A percentile compares a stretch with the other conserved stretches of the same genome.
Conservation (phyloP, 2,888 invertebrate genomes). For the Eupithecia dodoneata region DNA sequence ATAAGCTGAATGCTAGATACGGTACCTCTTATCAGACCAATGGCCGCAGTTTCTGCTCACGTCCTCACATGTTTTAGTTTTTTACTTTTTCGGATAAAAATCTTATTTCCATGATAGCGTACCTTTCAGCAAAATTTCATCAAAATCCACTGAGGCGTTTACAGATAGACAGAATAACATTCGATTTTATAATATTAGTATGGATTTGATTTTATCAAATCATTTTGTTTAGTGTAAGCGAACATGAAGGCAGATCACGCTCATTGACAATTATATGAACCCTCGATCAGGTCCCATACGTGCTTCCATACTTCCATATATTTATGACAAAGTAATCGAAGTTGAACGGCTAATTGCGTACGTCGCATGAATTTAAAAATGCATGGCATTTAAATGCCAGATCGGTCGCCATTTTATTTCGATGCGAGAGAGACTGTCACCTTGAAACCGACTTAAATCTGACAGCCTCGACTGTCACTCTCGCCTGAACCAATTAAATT, state of each 20-base stretch:
- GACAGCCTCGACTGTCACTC: constrained; percentile 82
- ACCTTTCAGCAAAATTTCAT: neutral
- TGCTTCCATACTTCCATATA: constrained; percentile 61
- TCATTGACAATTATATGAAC: constrained; percentile 56
- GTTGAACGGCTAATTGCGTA: constrained; percentile 79
- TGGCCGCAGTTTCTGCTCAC: neutral
- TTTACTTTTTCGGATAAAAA: neutral
- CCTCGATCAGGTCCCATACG: constrained; percentile 69
- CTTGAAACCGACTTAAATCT: constrained; percentile 83
- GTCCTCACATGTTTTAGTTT: neutral
- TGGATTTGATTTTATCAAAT: neutral
- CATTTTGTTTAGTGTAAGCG: neutral
- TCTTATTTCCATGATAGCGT: neutral
- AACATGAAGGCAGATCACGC: neutral
- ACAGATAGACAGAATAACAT: neutral
- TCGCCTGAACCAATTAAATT: constrained; percentile 74
- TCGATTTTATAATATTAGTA: neutral
- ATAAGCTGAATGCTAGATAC: neutral
- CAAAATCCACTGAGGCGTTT: neutral
- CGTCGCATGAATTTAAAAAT: constrained; percentile 81
- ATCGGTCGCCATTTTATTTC: constrained; percentile 79
- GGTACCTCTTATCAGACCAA: neutral
- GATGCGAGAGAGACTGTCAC: constrained; percentile 80
- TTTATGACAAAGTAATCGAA: constrained; percentile 81
- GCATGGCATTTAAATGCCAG: constrained; percentile 84